phyloP scores from a whole-genome alignment of 2,797 vertebrate species.

The Limosa lapponica region DNA sequence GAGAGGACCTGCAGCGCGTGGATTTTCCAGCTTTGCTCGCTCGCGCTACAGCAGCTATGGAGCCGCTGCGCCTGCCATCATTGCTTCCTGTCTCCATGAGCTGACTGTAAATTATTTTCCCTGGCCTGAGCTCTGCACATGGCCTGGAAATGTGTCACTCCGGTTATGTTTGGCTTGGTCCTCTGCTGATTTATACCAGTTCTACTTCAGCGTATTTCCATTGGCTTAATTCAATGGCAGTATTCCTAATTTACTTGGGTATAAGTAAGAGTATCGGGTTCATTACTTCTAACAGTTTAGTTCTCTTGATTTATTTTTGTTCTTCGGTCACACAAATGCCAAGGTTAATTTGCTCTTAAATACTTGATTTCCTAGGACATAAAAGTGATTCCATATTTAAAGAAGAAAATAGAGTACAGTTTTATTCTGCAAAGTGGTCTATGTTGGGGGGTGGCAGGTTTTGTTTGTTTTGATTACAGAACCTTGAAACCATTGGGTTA shows the following conservation, averaged over 20 bases:
- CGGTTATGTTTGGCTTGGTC: conserved; percentile 28
- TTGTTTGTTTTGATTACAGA: not conserved
- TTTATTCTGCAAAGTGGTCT: not conserved
- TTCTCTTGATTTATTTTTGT: conserved; percentile 46
- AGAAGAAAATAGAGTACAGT: not conserved
- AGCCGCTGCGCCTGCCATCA: conserved; percentile 18
- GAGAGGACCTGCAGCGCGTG: not conserved
- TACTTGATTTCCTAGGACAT: conserved; percentile 12
- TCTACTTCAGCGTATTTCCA: conserved; percentile 30
- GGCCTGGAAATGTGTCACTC: conserved; percentile 36
- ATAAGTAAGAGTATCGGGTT: not conserved
- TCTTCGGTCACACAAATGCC: conserved; percentile 16
- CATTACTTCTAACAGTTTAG: conserved; percentile 21
- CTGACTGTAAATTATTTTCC: conserved; percentile 55
- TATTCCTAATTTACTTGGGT: conserved; percentile 27
- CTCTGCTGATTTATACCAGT: conserved; percentile 28
- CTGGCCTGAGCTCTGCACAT: conserved; percentile 20
- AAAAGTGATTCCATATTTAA: not conserved
- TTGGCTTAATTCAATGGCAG: conserved; percentile 34
- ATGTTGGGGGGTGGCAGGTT: not conserved
- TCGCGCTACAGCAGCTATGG: not conserved
- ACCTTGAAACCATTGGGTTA: not conserved
- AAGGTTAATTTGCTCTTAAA: conserved; percentile 37
- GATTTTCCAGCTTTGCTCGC: conserved; percentile 28
- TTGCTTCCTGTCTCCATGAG: conserved; percentile 46